Conservation (phyloP, 2,797 vertebrate genomes). For the Fistularia tabacaria region DNA sequence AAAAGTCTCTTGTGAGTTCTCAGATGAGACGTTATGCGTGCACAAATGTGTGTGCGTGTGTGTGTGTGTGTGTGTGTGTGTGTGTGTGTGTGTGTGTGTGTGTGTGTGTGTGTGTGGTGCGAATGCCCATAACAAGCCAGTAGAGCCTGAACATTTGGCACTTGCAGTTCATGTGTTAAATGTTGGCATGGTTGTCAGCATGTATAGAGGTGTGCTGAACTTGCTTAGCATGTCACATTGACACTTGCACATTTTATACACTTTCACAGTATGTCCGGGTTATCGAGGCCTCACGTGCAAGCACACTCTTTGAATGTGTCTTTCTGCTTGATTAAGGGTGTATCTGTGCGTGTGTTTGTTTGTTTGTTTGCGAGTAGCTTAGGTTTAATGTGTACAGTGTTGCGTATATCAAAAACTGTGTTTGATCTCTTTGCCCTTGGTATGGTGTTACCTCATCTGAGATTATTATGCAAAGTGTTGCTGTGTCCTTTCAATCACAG, state of each 20-base stretch:
- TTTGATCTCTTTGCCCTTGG: too few species aligned
- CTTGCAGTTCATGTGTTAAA: slow-evolving; percentile 71
- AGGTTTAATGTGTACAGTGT: too few species aligned
- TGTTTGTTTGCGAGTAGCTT: too few species aligned
- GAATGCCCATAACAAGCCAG: slow-evolving; percentile 58
- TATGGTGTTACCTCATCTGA: too few species aligned
- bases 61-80: slow-evolving; percentile 20
- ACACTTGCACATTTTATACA: slow-evolving; percentile 68
- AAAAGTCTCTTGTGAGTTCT: slow-evolving; percentile 61
- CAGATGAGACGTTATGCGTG: slow-evolving; percentile 30
- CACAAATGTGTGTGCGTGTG: slow-evolving; percentile 13
- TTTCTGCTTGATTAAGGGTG: slow-evolving; percentile 15
- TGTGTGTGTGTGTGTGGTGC: slow-evolving; percentile 17
- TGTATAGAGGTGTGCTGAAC: slow-evolving; percentile 69
- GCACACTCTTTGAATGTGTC: slow-evolving; percentile 7
- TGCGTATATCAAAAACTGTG: too few species aligned
- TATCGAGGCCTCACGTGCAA: slow-evolving; percentile 34
- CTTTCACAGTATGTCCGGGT: slow-evolving; percentile 56
- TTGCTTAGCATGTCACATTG: slow-evolving; percentile 69
- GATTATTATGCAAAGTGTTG: too few species aligned
- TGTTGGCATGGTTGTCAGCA: slow-evolving; percentile 67
- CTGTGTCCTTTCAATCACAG: too few species aligned
- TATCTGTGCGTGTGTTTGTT: not conserved
- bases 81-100: slow-evolving; percentile 19
- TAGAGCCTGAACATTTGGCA: slow-evolving; percentile 67